phyloP scores from a whole-genome alignment of 2,888 invertebrate species.

The Altica lythri region DNA sequence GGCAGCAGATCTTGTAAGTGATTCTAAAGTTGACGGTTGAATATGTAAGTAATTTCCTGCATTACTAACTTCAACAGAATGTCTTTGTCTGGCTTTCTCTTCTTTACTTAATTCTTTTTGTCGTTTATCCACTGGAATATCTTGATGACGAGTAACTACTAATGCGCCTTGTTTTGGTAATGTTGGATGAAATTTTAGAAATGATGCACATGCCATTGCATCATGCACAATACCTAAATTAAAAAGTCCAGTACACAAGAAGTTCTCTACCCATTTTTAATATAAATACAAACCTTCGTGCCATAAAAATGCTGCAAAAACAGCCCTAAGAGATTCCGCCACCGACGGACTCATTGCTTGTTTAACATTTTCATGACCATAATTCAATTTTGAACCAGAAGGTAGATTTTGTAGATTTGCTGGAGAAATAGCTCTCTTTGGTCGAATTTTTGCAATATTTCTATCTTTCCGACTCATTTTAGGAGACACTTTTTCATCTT shows the following conservation, averaged over 20 bases:
- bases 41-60: conserved; percentile 76
- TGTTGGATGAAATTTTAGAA: conserved; percentile 89
- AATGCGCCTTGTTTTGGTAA: conserved; percentile 79
- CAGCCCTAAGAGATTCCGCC: conserved; percentile 89
- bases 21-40: conserved; percentile 77
- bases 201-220: conserved; percentile 97
- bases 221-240: conserved; percentile 91
- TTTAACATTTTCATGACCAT: conserved; percentile 67
- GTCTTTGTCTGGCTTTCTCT: conserved; percentile 74
- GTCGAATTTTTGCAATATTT: conserved; percentile 57
- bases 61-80: conserved; percentile 82
- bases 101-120: conserved; percentile 61
- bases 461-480: conserved; percentile 64
- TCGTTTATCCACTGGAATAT: conserved; percentile 55
- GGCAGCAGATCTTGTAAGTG: conserved; percentile 75
- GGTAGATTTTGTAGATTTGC: conserved; percentile 56
- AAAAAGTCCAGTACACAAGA: conserved; percentile 18
- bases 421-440: conserved; percentile 57
- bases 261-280: not conserved
- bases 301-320: conserved; percentile 96
- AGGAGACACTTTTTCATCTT: conserved; percentile 63
- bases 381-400: conserved; percentile 50
- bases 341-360: conserved; percentile 90
- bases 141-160: conserved; percentile 69
- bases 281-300: conserved; percentile 71